Conservation (phyloP, 2,888 invertebrate species). For the Trichacis sp. region DNA sequence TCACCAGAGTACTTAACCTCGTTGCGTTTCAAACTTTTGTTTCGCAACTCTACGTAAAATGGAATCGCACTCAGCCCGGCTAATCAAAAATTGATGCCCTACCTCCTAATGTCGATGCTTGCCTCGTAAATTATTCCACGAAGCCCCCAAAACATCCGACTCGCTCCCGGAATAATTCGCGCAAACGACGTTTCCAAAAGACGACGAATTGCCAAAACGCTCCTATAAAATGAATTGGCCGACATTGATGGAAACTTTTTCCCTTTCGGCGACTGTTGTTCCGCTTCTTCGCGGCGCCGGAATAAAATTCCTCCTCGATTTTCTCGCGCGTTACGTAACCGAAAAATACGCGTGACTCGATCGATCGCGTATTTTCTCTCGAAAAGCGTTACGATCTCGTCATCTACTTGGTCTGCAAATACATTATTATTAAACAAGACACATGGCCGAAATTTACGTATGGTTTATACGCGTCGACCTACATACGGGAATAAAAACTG, state of each 20-base stretch:
- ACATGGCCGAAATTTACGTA: neutral
- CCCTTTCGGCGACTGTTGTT: neutral
- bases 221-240: neutral
- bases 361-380: neutral
- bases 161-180: neutral
- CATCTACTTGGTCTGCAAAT: neutral
- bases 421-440: neutral
- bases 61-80: conserved; percentile 38
- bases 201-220: no score
- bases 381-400: neutral
- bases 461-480: neutral
- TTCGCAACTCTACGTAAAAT: conserved; percentile 42
- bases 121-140: neutral
- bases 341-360: neutral
- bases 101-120: conserved; percentile 8
- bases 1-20: conserved; percentile 45
- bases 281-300: neutral
- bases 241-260: neutral
- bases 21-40: conserved; percentile 47
- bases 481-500: conserved; percentile 1
- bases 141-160: neutral
- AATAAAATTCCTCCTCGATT: neutral
- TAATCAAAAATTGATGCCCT: conserved; percentile 13
- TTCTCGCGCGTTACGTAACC: neutral
- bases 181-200: neutral